phyloP scores from a whole-genome alignment of 2,113 vertebrate genomes.

The Thalassoma bifasciatum region DNA sequence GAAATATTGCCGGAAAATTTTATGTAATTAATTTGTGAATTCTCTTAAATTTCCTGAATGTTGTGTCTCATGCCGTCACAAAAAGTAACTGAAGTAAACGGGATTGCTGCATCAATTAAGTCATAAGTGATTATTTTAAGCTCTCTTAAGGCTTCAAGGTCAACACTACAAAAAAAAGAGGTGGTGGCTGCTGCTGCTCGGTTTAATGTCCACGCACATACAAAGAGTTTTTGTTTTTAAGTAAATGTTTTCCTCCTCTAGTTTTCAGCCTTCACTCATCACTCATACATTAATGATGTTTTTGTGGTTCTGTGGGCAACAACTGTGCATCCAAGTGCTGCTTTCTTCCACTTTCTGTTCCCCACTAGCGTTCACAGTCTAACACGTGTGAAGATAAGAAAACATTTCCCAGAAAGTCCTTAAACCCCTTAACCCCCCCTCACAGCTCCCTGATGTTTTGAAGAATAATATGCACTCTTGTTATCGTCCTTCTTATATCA shows the following conservation, averaged over 20 bases:
- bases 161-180: too few species aligned
- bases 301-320: slow-evolving; percentile 84
- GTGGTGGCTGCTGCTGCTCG: slow-evolving; percentile 4
- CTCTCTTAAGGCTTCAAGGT: too few species aligned
- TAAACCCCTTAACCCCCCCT: slow-evolving; percentile 27
- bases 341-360: slow-evolving; percentile 66
- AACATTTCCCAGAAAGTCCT: slow-evolving; percentile 34
- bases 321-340: slow-evolving; percentile 73
- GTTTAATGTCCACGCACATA: not conserved
- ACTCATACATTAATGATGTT: not conserved
- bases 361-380: slow-evolving; percentile 35
- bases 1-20: too few species aligned
- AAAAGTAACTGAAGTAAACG: too few species aligned
- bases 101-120: too few species aligned
- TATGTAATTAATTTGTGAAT: too few species aligned
- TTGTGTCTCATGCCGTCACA: too few species aligned
- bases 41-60: too few species aligned
- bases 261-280: too few species aligned
- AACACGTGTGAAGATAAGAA: not conserved
- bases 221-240: not conserved
- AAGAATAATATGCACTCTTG: slow-evolving; percentile 65
- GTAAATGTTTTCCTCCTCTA: not conserved
- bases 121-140: too few species aligned
- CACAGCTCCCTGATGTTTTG: slow-evolving; percentile 63
- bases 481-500: slow-evolving; percentile 42